phyloP scores from a whole-genome alignment of 2,888 invertebrate genomes.

The Ephialtes manifestator region DNA sequence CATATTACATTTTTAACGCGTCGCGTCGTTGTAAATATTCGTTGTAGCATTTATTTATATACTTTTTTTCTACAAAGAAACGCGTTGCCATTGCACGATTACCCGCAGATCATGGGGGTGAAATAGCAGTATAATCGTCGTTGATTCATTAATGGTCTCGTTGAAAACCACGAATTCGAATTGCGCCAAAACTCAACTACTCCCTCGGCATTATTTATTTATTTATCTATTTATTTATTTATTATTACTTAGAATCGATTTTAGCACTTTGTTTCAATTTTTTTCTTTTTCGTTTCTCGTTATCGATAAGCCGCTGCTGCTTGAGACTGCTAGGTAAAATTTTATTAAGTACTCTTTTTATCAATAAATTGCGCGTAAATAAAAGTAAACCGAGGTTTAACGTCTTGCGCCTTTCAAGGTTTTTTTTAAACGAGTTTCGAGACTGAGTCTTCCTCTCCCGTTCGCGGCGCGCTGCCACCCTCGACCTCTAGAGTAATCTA shows the following conservation, averaged over 20 bases:
- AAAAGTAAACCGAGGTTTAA: constrained; percentile 59
- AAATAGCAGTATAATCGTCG: constrained; percentile 1
- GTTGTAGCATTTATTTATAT: constrained; percentile 66
- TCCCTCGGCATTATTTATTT: constrained; percentile 40
- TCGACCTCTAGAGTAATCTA: constrained; percentile 24
- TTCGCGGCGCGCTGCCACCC: constrained; percentile 12
- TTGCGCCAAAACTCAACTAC: constrained; percentile 27
- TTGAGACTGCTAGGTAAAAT: constrained; percentile 50
- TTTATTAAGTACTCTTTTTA: constrained; percentile 15
- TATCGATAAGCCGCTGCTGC: constrained; percentile 11
- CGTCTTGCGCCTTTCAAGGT: constrained; percentile 58
- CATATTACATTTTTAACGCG: constrained; percentile 47
- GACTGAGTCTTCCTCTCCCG: constrained; percentile 23
- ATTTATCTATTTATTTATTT: constrained; percentile 62
- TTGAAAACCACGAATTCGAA: constrained; percentile 33
- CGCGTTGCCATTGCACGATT: background rate
- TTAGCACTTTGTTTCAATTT: constrained; percentile 25
- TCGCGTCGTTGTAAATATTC: constrained; percentile 69
- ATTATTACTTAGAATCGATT: constrained; percentile 26
- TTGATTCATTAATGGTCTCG: background rate
- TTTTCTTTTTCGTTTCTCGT: background rate
- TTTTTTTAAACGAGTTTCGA: constrained; percentile 49
- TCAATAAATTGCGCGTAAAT: background rate
- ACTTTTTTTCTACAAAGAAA: constrained; percentile 38
- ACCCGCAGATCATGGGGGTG: background rate